Evolutionary conservation across 92 coral and sea anemone genomes (phyloP).

Genomic region (Montipora capitata): DNA sequence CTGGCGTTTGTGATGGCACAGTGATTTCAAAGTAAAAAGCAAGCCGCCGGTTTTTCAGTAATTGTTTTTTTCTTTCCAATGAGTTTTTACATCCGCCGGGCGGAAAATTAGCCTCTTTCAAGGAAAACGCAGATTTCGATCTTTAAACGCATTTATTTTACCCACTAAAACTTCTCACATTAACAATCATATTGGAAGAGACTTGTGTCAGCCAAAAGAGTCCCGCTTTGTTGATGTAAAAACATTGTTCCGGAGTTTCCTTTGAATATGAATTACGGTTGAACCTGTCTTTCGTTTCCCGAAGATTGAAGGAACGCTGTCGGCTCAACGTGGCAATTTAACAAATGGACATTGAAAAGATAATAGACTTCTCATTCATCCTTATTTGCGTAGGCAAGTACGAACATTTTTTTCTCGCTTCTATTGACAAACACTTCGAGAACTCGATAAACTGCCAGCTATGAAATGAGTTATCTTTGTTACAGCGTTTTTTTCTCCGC

Average conservation of each 20-base stretch:
- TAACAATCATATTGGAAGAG: constrained; percentile 61
- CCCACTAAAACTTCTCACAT: constrained; percentile 47
- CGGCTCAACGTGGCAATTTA: too few relatives aligned
- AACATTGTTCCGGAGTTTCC: constrained; percentile 10
- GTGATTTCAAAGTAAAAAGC: constrained; percentile 16
- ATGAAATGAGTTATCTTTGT: too few relatives aligned
- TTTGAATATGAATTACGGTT: constrained; percentile 24
- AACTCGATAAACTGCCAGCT: too few relatives aligned
- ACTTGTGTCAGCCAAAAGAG: constrained; percentile 42
- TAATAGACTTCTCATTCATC: too few relatives aligned
- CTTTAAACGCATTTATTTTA: constrained; percentile 34
- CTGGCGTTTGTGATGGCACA: constrained; percentile 30
- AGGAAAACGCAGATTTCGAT: constrained; percentile 15
- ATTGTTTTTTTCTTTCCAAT: constrained; percentile 39
- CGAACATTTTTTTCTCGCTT: not conserved
- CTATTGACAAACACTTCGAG: too few relatives aligned
- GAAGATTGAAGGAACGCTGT: not conserved
- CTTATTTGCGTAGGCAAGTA: not conserved
- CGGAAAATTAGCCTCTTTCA: constrained; percentile 11
- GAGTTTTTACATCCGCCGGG: constrained; percentile 40
- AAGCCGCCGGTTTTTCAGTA: constrained; percentile 39
- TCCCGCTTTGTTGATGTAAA: not conserved
- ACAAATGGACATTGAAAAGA: not conserved
- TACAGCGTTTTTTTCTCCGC: not conserved
- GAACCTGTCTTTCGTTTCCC: constrained; percentile 28